Evolutionary conservation across 1,140 invertebrate species (phyloP), one percentile per base, ranked within the genome.

Genomic region (Mylabris phalerata): DNA sequence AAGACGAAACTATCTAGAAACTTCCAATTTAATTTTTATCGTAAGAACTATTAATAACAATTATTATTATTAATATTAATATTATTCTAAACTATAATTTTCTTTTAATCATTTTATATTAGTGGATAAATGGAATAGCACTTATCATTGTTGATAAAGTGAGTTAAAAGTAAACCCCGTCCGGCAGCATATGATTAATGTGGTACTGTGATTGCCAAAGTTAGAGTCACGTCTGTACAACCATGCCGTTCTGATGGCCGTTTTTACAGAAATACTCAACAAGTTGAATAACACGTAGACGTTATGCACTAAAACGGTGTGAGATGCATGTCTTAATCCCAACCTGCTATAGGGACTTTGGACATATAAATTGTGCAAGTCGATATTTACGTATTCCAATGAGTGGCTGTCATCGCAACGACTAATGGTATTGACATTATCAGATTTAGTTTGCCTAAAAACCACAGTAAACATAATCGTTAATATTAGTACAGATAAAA

Each of bases 181-280:
- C 57, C 58, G 55, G 56, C 55, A 57, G 61, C 55, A 57, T 56
- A 64, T 62, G 65, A 67, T 67, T 67, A 67, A 67, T 67, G 62
- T 61, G 62, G 57, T 62, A 57, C 55, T 66, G 60, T 65, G 67
- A 68, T 68, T 69, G 65, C 67, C 60, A 69, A 67, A 69, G 67
- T 69, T 67, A 57, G 61, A 61, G 66, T 67, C 67, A 68, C 67
- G 67, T 68, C 60, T 62, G 60, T 62, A 64, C 64, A 62, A 64
- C 58, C 66, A 59, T 58, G 51, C 47, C 56, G 41, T 54, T 62
- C 62, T 68, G 67, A 68, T 65, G 67, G 60, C 59, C 60, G 64
- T 68, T 68, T 68, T 66, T 65, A 43, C 55, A 55, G 60, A 56
- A 57, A 59, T 51, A 64, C 61, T 61, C 58, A 63, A 60, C 55